phyloP scores from a whole-genome alignment of 2,797 vertebrate genomes.

The Cephalopachus bancanus region DNA sequence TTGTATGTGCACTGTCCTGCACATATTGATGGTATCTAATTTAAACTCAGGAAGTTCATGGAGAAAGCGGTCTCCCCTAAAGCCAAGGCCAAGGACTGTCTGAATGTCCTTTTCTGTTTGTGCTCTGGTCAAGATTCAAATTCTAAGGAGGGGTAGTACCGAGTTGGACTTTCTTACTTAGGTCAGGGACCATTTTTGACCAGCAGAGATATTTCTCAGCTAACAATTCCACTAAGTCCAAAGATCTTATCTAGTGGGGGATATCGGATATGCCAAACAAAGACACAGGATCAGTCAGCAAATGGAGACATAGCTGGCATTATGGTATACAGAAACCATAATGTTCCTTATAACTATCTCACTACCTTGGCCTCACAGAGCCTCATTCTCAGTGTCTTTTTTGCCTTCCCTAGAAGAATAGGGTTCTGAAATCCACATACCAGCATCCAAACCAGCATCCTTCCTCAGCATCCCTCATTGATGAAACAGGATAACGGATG shows the following conservation, averaged over 20 bases:
- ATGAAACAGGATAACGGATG: not conserved
- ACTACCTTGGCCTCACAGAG: not conserved
- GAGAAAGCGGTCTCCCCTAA: not conserved
- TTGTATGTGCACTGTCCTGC: rapidly evolving
- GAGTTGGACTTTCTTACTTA: not conserved
- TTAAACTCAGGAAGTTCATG: not conserved
- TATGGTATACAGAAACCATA: not conserved
- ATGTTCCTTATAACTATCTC: no score
- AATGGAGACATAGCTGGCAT: not conserved
- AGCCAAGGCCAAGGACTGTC: not conserved
- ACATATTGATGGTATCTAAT: not conserved
- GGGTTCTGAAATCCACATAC: not conserved
- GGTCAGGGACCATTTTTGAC: not conserved
- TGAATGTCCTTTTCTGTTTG: not conserved
- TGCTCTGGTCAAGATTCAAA: not conserved
- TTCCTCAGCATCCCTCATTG: not conserved
- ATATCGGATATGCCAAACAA: not conserved
- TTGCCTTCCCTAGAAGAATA: not conserved
- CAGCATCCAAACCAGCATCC: not conserved
- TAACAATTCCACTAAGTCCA: not conserved
- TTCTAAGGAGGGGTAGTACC: not conserved
- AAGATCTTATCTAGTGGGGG: rapidly evolving
- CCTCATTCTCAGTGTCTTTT: no score
- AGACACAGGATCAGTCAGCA: not conserved
- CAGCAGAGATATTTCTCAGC: not conserved